Evolutionary conservation across 2,797 vertebrate genomes (phyloP), one percentile per base, ranked within the genome.

Genomic region (Oophaga sylvatica): DNA sequence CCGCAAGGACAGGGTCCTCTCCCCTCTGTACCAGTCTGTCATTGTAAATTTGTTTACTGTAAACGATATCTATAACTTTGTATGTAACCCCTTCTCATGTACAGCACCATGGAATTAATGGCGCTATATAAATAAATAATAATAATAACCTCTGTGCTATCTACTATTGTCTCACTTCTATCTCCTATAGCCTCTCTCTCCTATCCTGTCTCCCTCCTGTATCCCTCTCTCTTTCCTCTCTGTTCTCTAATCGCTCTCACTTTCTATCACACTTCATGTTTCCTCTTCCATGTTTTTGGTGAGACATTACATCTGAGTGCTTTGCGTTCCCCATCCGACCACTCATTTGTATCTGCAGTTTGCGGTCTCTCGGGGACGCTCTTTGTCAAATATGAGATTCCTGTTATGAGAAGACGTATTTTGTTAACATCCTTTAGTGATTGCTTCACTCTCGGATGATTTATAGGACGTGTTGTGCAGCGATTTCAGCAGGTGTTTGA

Each of bases 321-420:
- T 80, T 80, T 41, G 57, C 31, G 78, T 81, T 65, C 31, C 59
- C 31, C 41, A n/a, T 81, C 35, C 31, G 7, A 59, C 53, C 16
- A 15, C 48, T 62, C 31, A 41, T 80, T 80, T 80, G 78, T 80
- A 80, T 63, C 79, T 63, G 15, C 62, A 65, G 79, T 81, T 45
- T 41, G 35, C 4, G 31, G 19, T 81, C 59, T 81, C 79, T 63
- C 6, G 79, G 79, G 79, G 79, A 62, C 41, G 31, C 59, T 81
- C 79, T 80, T 62, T 81, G 79, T 81, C 60, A 81, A n/a, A 65
- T 26, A n/a, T 81, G 60, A 65, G 59, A 81, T 45, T 81, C 60
- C 15, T 48, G 31, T 81, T 81, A 81, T 65, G 45, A 35, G 11
- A 31, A 17, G 20, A 81, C 19, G 45, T 81, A 81, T 65, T 75